These are phyloP conservation scores for Leucosticte australis DNA, from an alignment of 2,113 vertebrate genomes.

Conservation along the genomic window DNA sequence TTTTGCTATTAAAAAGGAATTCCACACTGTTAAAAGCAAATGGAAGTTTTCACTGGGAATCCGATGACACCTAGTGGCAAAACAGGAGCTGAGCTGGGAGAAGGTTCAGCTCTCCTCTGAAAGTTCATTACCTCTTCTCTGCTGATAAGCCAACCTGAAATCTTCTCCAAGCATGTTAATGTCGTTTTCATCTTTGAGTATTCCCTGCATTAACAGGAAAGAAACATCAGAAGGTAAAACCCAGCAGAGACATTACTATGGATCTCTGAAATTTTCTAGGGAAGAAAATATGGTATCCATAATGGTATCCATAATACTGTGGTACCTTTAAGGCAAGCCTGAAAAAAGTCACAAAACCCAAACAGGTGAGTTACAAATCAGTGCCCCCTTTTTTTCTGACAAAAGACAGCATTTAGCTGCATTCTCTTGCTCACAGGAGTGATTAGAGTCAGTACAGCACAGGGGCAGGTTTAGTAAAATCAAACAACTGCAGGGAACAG, in stretches of 20 bases:
- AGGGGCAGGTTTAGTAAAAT: background rate
- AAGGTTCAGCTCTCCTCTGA: slow-evolving; percentile 68
- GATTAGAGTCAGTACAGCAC: background rate
- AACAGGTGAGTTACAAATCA: background rate
- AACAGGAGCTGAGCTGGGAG: background rate
- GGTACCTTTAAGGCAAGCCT: background rate
- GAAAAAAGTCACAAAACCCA: background rate
- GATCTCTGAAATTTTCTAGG: background rate
- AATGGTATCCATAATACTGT: no score
- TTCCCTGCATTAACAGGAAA: slow-evolving; percentile 75
- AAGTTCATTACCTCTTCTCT: slow-evolving; percentile 45
- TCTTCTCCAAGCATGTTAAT: slow-evolving; percentile 88
- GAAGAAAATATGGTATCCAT: background rate
- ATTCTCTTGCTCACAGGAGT: background rate
- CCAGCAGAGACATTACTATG: background rate
- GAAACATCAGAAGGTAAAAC: background rate
- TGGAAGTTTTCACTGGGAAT: background rate
- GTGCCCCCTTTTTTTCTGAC: background rate
- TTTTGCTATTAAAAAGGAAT: background rate
- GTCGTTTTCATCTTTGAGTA: slow-evolving; percentile 83
- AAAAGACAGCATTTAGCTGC: background rate
- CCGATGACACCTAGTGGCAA: slow-evolving; percentile 69
- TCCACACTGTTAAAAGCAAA: background rate
- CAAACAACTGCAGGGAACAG: background rate
- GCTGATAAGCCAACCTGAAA: slow-evolving; percentile 80